These are phyloP conservation scores for Petrocephalus microphthalmus DNA, from an alignment of 2,113 vertebrate genomes.

Conservation along the genomic window DNA sequence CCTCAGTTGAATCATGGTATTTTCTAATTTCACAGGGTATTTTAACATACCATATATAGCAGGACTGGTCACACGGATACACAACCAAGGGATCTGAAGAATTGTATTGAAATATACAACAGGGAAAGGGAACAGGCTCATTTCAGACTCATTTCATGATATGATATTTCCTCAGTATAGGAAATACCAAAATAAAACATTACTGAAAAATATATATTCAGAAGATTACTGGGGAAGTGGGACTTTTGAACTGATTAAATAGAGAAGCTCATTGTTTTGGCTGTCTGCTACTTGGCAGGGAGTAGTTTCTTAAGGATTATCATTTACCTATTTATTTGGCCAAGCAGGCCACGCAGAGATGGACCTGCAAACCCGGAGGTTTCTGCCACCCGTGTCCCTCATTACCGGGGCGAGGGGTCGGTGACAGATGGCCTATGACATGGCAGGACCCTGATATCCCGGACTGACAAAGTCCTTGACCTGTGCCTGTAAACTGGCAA, in stretches of 20 bases:
- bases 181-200: not conserved
- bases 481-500: not conserved
- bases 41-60: not conserved
- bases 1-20: not conserved
- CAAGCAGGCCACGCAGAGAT: not conserved
- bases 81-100: not conserved
- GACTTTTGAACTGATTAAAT: not conserved
- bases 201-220: not conserved
- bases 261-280: slow-evolving; percentile 12
- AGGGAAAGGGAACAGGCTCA: no score
- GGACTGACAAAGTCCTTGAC: not conserved
- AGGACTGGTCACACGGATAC: not conserved
- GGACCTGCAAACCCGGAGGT: not conserved
- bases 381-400: not conserved
- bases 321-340: not conserved
- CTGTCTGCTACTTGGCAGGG: slow-evolving; percentile 3
- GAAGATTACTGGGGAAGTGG: not conserved
- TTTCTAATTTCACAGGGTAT: not conserved
- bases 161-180: not conserved
- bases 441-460: not conserved
- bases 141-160: not conserved
- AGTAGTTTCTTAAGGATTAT: not conserved
- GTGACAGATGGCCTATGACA: slow-evolving; percentile 14
- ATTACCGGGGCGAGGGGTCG: not conserved
- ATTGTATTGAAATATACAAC: no score